Percentiles rank a stretch among this genome's conserved stretches.
phyloP scores from a whole-genome alignment of 2,888 invertebrate genomes.

The Eupithecia subfuscata region DNA sequence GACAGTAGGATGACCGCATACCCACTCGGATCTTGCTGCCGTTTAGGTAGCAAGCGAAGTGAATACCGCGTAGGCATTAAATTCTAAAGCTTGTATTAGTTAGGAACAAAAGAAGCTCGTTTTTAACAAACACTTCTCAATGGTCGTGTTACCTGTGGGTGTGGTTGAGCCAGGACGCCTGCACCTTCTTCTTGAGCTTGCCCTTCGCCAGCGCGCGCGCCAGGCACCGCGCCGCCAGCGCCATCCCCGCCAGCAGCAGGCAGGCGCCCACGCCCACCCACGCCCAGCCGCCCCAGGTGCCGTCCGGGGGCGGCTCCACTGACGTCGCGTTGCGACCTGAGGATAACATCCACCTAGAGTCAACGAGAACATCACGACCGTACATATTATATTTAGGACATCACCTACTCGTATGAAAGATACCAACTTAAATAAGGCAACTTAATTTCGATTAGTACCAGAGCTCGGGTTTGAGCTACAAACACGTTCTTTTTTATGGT shows the following conservation, averaged over 20 bases:
- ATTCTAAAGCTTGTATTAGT: not conserved
- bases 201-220: slow-evolving; percentile 30
- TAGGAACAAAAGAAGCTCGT: not conserved
- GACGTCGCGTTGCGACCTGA: slow-evolving; percentile 13
- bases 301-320: slow-evolving; percentile 5
- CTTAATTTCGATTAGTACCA: too few relatives aligned
- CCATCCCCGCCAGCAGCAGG: slow-evolving; percentile 26
- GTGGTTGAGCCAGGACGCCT: not conserved
- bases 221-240: slow-evolving; percentile 27
- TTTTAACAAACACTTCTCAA: not conserved
- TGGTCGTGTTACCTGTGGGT: not conserved
- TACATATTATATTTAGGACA: too few relatives aligned
- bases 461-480: too few relatives aligned
- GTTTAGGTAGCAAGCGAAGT: not conserved
- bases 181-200: slow-evolving; percentile 46
- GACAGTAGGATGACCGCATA: too few relatives aligned
- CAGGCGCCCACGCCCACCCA: slow-evolving; percentile 20
- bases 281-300: slow-evolving; percentile 22
- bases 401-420: too few relatives aligned
- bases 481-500: too few relatives aligned
- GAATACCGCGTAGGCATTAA: not conserved
- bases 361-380: not conserved
- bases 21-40: not conserved
- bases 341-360: not conserved
- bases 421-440: too few relatives aligned